Base-by-base conservation (phyloP, 2,797 vertebrate species). In the Pelodytes ibericus region DNA sequence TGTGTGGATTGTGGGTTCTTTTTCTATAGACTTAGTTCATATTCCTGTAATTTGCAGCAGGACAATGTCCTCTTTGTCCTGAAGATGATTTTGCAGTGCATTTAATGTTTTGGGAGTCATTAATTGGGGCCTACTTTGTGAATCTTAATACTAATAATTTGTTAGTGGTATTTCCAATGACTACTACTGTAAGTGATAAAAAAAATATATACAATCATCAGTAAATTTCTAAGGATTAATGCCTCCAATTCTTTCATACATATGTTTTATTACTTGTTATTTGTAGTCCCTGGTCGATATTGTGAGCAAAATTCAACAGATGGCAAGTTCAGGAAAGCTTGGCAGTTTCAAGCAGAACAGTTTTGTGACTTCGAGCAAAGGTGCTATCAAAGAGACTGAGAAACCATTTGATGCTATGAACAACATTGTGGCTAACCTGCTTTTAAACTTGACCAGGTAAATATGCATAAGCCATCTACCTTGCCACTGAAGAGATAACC, bases 391-490 rank as follows among this genome's bases (percentile, higher is more conserved):
- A 2, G 87, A 84, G 25, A 11, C 72, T 0, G 92, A 94, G 84
- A 98, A 94, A 76, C 95, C 98, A 0, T 99, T 99, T 86, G 98
- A 99, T 73, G 88, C 92, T 44, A 97, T 99, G 97, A 99, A 99
- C 86, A 98, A 98, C 85, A 95, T 99, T 0, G 90, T 99, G 80
- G 98, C 96, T 61, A 99, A 98, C 85, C 87, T 99, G 82, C 86
- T 99, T 63, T 92, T 99, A 71, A 96, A 92, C 79, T 87, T 99
- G 33, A 99, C 96, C 75, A 99, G 97, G 97, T 98, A 87, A 85
- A 68, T 8, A 6, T 36, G 33, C 11, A 36, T 36, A 36, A 6
- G n/a, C n/a, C n/a, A n/a, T n/a, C n/a, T n/a, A n/a, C n/a, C n/a
- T n/a, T n/a, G n/a, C n/a, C n/a, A n/a, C n/a, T n/a, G n/a, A n/a